Evolutionary conservation across 2,113 vertebrate genomes (phyloP).

Genomic region (Pomatorhinus ruficollis): DNA sequence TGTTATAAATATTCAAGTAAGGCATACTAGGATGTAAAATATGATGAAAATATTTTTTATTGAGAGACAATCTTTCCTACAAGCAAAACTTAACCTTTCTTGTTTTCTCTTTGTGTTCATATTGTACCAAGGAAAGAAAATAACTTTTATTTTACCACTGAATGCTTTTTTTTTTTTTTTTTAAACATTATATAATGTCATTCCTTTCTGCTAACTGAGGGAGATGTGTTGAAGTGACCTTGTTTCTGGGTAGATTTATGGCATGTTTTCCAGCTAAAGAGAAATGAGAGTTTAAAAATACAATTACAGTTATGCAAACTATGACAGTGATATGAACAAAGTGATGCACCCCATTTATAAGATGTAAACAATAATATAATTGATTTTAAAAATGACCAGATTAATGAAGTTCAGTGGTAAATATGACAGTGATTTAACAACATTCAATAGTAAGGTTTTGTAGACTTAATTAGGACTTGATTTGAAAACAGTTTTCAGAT

Average conservation of each 20-base stretch:
- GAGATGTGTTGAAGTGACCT: neutral
- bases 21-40: neutral
- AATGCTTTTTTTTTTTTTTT: neutral
- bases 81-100: neutral
- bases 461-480: neutral
- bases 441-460: neutral
- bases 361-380: neutral
- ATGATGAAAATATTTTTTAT: neutral
- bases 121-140: neutral
- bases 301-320: neutral
- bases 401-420: neutral
- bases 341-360: neutral
- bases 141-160: neutral
- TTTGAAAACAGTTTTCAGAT: neutral
- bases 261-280: neutral
- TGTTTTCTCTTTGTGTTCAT: neutral
- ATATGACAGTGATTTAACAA: neutral
- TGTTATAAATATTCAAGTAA: neutral
- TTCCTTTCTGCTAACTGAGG: neutral
- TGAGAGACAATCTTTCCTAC: neutral
- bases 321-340: neutral
- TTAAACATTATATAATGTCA: neutral
- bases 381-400: fast-evolving
- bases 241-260: neutral
- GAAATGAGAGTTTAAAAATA: neutral